Base-by-base conservation (phyloP, 2,113 vertebrate genomes). In the Furnarius figulus region DNA sequence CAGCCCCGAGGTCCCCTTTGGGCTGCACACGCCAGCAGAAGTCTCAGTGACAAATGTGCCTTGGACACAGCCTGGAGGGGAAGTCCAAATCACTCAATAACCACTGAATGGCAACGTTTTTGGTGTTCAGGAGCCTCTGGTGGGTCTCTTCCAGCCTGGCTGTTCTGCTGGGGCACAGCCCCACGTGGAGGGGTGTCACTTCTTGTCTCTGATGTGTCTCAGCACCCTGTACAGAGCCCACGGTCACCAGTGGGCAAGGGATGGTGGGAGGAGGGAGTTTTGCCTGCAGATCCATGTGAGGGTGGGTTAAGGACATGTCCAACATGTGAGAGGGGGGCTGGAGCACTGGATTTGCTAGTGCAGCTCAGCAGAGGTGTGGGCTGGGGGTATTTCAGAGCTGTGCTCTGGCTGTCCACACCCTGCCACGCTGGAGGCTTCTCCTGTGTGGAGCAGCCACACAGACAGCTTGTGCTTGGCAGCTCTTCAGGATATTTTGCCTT, bases 291-390 rank as follows among this genome's bases (percentile, higher is more conserved):
- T 49, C 12, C 22, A 19, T 56, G 56, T 9, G 10, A n/a, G 65
- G 65, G 22, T 1, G 6, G 33, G 22, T 31, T 23, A 16, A 4
- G 76, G 37, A 40, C 46, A 15, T 46, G 52, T 21, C 56, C 46
- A 18, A 0, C n/a, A 10, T 19, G 30, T 11, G 8, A 37, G 55
- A 58, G 33, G 23, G 49, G 0, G 12, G 49, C 5, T 71, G 63
- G 49, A 27, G 2, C 1, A 0, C 0, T 23, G 72, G 30, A 10
- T 63, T 27, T 63, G 63, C 12, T 8, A 9, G 1, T 22, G 40
- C 63, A 82, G 62, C 53, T 47, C 46, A 2, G 5, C 53, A 61
- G 39, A 22, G 24, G 9, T 75, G 24, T n/a, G 40, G 78, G 9
- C 40, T 16, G 40, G 42, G 21, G 52, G 39, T n/a, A 12, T 86